phyloP scores from a whole-genome alignment of 1,140 invertebrate species.

The Drosophila lowei region DNA sequence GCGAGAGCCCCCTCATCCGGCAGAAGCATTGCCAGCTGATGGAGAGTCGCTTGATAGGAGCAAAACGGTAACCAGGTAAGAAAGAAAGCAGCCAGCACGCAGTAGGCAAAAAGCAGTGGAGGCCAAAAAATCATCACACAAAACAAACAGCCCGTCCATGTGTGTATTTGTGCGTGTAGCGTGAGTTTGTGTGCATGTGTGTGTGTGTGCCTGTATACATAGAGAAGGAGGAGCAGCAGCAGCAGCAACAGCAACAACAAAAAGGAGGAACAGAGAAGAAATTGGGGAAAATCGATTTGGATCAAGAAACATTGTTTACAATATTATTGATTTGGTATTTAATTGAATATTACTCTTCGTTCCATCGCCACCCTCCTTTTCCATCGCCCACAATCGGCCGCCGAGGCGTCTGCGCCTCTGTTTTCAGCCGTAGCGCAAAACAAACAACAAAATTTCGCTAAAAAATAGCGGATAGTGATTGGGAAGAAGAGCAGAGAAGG shows the following conservation, averaged over 20 bases:
- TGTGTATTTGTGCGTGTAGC: slow-evolving; percentile 14
- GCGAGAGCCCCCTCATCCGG: slow-evolving; percentile 29
- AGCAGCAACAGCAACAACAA: slow-evolving; percentile 60
- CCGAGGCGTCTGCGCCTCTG: too few relatives aligned
- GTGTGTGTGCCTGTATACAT: slow-evolving; percentile 47
- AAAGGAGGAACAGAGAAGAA: slow-evolving; percentile 33
- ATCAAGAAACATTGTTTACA: slow-evolving; percentile 68
- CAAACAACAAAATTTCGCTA: background rate
- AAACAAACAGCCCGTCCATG: too few relatives aligned
- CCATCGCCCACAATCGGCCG: too few relatives aligned
- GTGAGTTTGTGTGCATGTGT: slow-evolving; percentile 9
- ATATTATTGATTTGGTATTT: slow-evolving; percentile 68
- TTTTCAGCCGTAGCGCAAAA: background rate
- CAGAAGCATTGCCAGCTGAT: slow-evolving; percentile 50
- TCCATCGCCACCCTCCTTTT: too few relatives aligned
- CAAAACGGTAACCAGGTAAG: slow-evolving; percentile 50
- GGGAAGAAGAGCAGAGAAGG: slow-evolving; percentile 2
- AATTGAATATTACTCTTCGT: slow-evolving; percentile 3
- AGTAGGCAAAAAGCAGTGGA: too few relatives aligned
- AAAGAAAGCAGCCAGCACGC: too few relatives aligned
- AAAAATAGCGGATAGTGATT: too few relatives aligned
- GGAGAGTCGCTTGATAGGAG: slow-evolving; percentile 53
- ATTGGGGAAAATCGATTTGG: slow-evolving; percentile 74
- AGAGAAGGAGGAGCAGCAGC: slow-evolving; percentile 58
- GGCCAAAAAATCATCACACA: too few relatives aligned